These are phyloP conservation scores for Pocota personata DNA, from an alignment of 2,888 invertebrate genomes.

Conservation along the genomic window DNA sequence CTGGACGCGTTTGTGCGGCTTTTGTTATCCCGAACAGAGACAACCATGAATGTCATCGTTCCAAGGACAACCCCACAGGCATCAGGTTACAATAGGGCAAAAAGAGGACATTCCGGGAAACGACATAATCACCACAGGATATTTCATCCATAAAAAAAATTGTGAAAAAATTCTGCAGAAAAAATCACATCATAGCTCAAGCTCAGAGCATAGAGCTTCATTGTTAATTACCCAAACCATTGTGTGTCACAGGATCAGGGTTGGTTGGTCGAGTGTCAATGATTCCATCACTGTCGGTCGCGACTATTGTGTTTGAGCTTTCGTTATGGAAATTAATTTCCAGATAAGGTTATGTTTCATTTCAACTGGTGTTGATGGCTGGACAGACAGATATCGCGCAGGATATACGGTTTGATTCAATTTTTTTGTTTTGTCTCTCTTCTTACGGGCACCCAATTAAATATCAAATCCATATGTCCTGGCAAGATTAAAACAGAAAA, in stretches of 20 bases:
- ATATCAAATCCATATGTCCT: constrained; percentile 10
- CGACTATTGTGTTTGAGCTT: constrained; percentile 31
- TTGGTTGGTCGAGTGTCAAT: constrained; percentile 40
- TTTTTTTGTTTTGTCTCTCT: background rate
- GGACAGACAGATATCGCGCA: constrained; percentile 1
- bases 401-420: constrained; percentile 4
- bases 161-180: constrained; percentile 13
- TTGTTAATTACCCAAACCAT: constrained; percentile 68
- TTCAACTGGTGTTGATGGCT: constrained; percentile 59
- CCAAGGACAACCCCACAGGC: constrained; percentile 33
- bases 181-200: constrained; percentile 38
- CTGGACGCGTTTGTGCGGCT: constrained; percentile 5
- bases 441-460: constrained; percentile 31
- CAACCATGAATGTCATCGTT: constrained; percentile 39
- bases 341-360: constrained; percentile 51
- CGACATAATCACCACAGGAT: constrained; percentile 62
- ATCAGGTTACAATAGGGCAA: constrained; percentile 18
- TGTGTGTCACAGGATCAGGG: constrained; percentile 14
- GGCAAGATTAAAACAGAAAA: background rate
- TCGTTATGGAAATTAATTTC: constrained; percentile 59
- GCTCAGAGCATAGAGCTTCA: constrained; percentile 34
- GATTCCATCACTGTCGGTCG: constrained; percentile 45
- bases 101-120: constrained; percentile 35
- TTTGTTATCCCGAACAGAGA: constrained; percentile 51
- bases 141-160: constrained; percentile 16